Base-by-base conservation (phyloP, 2,797 vertebrate species). In the Onychomys arenicola region DNA sequence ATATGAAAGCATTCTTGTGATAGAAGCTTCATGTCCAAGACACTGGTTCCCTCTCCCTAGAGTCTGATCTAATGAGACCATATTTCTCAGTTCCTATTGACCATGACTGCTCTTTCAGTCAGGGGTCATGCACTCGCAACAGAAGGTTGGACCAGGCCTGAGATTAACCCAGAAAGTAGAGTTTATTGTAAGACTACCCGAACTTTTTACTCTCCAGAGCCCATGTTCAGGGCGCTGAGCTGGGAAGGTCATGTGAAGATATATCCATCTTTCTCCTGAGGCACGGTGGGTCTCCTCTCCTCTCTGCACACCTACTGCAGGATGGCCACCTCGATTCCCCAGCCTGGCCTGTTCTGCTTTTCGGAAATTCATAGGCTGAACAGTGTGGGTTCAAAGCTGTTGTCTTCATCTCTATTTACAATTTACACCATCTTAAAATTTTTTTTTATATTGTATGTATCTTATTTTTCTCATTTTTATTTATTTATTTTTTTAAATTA, bases 71-170 rank as follows among this genome's bases (percentile, higher is more conserved):
- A 97, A 97, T 95, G 96, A 96, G 91, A 81, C 94, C 92, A 11
- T 98, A 93, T 97, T 95, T 97, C 96, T 97, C 93, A 34, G 92
- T 16, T 97, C 86, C 93, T 96, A 97, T 96, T 97, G 90, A 95
- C 97, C 80, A 19, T 97, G 97, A 97, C 97, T 21, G 27, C 92
- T 96, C 80, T 95, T 96, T 96, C 92, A 77, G 97, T 77, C 91
- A 97, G 84, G 93, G 97, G 95, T 95, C 97, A 96, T 96, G 95
- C 92, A 80, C 85, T 96, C 95, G 86, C 89, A 95, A 46, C 96
- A 97, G 93, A 93, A 97, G 78, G 65, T 89, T 97, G 93, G 94
- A 96, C 93, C 49, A 94, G 85, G 96, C 67, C 71, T 95, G 82
- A 97, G 94, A 95, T 96, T 77, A 94, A 87, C 91, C 96, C 91